Conservation (phyloP, 2,888 invertebrate species). For the Apotomis betuletana region DNA sequence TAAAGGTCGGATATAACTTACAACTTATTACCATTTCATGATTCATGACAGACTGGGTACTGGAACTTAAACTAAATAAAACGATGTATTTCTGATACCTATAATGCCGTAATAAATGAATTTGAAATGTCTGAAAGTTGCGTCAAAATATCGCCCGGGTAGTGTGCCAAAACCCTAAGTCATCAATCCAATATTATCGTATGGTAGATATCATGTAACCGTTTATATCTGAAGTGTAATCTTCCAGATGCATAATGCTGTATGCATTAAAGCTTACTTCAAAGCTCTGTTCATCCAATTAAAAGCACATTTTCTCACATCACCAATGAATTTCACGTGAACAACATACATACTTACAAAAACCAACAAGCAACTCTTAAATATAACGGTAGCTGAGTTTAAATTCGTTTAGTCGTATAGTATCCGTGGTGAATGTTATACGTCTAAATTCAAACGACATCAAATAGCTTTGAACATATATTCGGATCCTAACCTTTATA, state of each 20-base stretch:
- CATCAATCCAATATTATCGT: background rate
- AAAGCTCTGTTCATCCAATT: slow-evolving; percentile 37
- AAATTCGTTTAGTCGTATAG: background rate
- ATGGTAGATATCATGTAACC: slow-evolving; percentile 4
- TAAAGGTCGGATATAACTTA: no score
- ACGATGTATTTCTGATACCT: no score
- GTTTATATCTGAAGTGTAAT: slow-evolving; percentile 13
- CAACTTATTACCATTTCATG: no score
- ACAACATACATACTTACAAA: slow-evolving; percentile 24
- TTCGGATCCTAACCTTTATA: background rate
- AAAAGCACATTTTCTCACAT: slow-evolving; percentile 40
- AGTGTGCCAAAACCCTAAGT: background rate
- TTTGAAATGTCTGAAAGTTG: no score
- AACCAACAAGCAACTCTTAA: background rate
- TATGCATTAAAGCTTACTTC: slow-evolving; percentile 35
- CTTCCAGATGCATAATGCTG: slow-evolving; percentile 33
- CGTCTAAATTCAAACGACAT: slow-evolving; percentile 12
- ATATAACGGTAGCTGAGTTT: background rate
- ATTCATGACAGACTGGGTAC: no score
- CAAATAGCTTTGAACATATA: background rate
- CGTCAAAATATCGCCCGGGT: background rate
- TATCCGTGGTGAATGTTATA: slow-evolving; percentile 5
- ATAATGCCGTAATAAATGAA: no score
- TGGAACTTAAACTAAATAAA: no score
- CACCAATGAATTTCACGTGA: slow-evolving; percentile 39